Conservation (phyloP, 2,888 invertebrate genomes). For the Parochlus steinenii region DNA sequence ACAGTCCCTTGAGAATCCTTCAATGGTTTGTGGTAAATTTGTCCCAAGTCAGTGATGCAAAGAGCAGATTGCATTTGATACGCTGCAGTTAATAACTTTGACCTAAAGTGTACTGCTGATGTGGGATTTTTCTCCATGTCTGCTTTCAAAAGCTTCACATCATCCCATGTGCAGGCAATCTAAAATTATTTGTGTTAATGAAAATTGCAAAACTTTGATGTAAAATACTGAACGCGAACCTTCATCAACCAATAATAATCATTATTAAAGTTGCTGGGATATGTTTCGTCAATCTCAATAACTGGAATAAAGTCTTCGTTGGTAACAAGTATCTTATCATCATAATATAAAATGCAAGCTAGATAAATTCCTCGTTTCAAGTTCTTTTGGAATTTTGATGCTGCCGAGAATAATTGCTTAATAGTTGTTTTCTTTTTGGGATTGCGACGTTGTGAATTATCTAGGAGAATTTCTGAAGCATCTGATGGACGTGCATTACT, state of each 20-base stretch:
- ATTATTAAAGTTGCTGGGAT: slow-evolving; percentile 75
- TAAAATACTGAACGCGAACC: slow-evolving; percentile 29
- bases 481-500: slow-evolving; percentile 38
- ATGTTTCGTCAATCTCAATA: slow-evolving; percentile 92
- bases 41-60: slow-evolving; percentile 86
- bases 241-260: slow-evolving; percentile 99
- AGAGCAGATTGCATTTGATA: slow-evolving; percentile 84
- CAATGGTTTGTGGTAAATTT: slow-evolving; percentile 81
- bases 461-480: slow-evolving; percentile 46
- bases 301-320: slow-evolving; percentile 95
- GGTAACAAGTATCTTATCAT: slow-evolving; percentile 89
- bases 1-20: slow-evolving; percentile 79
- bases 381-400: slow-evolving; percentile 92
- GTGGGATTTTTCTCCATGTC: slow-evolving; percentile 91
- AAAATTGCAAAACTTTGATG: not conserved
- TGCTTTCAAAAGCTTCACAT: slow-evolving; percentile 75
- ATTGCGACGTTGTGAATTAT: slow-evolving; percentile 44
- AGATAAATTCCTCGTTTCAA: slow-evolving; percentile 88
- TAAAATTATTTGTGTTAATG: slow-evolving; percentile 20
- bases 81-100: slow-evolving; percentile 81
- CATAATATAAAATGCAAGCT: slow-evolving; percentile 84
- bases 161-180: slow-evolving; percentile 94
- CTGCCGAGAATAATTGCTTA: slow-evolving; percentile 86
- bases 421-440: slow-evolving; percentile 79
- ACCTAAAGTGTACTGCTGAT: slow-evolving; percentile 79